A percentile compares a stretch with the other conserved stretches of the same genome.
phyloP scores from a whole-genome alignment of 1,140 invertebrate genomes.

The Eulimnadia texana region DNA sequence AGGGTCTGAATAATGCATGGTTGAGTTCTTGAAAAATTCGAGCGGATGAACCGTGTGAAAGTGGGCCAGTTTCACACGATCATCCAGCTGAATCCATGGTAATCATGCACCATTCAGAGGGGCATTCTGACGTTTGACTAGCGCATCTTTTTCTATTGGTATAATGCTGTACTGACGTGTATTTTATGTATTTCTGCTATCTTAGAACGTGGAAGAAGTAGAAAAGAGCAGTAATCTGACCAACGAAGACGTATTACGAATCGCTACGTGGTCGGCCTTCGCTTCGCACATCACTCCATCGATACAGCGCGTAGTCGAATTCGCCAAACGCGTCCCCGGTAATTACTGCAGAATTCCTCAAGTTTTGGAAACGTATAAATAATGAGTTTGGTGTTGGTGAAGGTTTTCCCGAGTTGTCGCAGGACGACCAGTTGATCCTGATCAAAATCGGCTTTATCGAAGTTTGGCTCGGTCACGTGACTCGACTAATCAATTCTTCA shows the following conservation, averaged over 20 bases:
- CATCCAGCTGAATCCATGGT: no score
- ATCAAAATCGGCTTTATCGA: constrained; percentile 95
- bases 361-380: no score
- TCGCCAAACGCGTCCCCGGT: constrained; percentile 77
- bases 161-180: not conserved
- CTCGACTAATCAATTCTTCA: constrained; percentile 52
- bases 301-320: constrained; percentile 83
- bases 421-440: constrained; percentile 85
- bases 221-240: constrained; percentile 21
- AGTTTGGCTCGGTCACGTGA: constrained; percentile 79
- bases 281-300: constrained; percentile 62
- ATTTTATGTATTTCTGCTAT: not conserved
- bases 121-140: no score
- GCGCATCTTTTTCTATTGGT: no score
- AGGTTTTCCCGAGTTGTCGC: constrained; percentile 67
- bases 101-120: no score
- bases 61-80: no score
- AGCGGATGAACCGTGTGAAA: no score
- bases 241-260: constrained; percentile 29
- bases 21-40: no score
- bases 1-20: no score
- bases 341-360: constrained; percentile 12
- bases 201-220: constrained; percentile 25
- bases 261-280: constrained; percentile 32
- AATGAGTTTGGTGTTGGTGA: no score